phyloP scores from a whole-genome alignment of 2,113 vertebrate genomes.

The Oxyruncus cristatus region DNA sequence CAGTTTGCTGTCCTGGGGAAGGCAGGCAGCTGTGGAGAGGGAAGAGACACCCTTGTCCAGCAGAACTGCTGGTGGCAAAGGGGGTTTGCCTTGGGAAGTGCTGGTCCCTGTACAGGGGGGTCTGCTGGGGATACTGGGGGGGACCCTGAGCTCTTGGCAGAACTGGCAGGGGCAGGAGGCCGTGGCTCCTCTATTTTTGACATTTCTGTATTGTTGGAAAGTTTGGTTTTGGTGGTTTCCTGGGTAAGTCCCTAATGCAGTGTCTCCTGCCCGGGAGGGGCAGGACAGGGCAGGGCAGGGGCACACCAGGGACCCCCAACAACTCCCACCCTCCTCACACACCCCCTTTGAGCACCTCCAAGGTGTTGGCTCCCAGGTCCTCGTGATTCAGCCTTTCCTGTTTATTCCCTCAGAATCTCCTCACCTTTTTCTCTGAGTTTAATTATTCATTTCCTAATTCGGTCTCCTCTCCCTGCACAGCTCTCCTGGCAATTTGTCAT shows the following conservation, averaged over 20 bases:
- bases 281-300: not conserved
- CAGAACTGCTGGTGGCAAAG: accelerated
- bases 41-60: accelerated
- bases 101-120: not conserved
- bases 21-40: accelerated
- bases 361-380: not conserved
- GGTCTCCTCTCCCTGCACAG: not conserved
- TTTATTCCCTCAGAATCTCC: not conserved
- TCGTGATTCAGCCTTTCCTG: accelerated
- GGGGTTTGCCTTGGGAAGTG: accelerated
- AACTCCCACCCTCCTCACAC: not conserved
- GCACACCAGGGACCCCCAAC: not conserved
- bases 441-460: slow-evolving; percentile 50
- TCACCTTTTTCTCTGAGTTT: not conserved
- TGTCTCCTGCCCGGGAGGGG: accelerated
- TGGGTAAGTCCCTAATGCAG: accelerated
- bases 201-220: accelerated
- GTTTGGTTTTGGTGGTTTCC: accelerated
- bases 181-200: accelerated
- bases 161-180: accelerated
- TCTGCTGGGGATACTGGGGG: not conserved
- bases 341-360: accelerated
- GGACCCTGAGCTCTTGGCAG: not conserved
- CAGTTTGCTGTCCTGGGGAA: accelerated
- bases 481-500: not conserved